Evolutionary conservation across 2,797 vertebrate genomes (phyloP).

Genomic region (Peromyscus aztecus): DNA sequence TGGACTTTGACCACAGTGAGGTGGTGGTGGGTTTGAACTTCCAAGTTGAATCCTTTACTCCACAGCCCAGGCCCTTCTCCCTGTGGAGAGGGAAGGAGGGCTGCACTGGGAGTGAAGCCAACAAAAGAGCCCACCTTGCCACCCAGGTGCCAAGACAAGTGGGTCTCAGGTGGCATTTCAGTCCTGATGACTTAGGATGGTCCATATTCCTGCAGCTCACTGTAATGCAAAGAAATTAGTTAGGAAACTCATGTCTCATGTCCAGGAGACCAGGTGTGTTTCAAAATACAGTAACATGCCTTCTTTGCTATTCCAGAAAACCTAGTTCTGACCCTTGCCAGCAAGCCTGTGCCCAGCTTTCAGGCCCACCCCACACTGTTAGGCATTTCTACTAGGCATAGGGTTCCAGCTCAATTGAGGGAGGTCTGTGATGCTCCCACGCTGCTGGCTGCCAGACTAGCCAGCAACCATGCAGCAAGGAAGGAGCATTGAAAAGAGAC

Average conservation of each 20-base stretch:
- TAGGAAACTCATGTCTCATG: background rate
- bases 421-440: background rate
- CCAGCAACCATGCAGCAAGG: background rate
- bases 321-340: background rate
- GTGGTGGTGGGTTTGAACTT: background rate
- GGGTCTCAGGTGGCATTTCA: background rate
- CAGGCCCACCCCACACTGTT: background rate
- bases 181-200: background rate
- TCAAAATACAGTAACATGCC: background rate
- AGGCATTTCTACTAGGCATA: background rate
- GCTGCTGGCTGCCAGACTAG: background rate
- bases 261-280: conserved; percentile 26
- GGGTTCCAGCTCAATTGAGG: conserved; percentile 30
- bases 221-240: conserved; percentile 10
- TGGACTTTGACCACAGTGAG: background rate
- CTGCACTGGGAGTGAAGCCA: background rate
- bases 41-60: background rate
- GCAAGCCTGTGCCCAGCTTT: background rate
- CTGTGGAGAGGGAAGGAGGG: background rate
- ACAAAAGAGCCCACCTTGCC: background rate
- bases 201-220: background rate
- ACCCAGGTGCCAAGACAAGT: background rate
- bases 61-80: background rate
- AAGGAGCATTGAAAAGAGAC: conserved; percentile 65
- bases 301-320: background rate